Evolutionary conservation across 2,113 vertebrate genomes (phyloP).

Genomic region (Malurus melanocephalus): DNA sequence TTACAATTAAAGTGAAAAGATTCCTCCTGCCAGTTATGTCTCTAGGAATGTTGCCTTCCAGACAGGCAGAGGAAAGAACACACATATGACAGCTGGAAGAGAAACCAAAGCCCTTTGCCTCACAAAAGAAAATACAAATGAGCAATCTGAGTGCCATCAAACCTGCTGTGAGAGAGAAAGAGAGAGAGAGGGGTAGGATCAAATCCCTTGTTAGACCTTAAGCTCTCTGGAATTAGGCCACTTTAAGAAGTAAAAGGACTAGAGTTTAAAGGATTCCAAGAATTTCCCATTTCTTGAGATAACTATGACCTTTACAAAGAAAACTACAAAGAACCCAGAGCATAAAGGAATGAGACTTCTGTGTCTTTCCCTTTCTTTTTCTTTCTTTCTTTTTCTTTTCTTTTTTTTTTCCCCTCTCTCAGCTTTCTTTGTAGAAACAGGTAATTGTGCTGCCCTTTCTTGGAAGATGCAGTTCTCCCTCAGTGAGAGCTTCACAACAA

Average conservation of each 20-base stretch:
- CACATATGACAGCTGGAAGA: slow-evolving; percentile 20
- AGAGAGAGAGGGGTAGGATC: slow-evolving; percentile 10
- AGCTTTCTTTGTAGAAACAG: slow-evolving; percentile 20
- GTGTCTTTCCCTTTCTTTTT: background rate
- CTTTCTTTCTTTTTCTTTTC: background rate
- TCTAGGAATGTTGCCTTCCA: slow-evolving; percentile 17
- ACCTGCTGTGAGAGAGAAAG: slow-evolving; percentile 29
- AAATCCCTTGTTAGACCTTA: slow-evolving; percentile 50
- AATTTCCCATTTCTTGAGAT: slow-evolving; percentile 49
- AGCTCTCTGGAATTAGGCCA: slow-evolving; percentile 45
- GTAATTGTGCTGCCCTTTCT: slow-evolving; percentile 36
- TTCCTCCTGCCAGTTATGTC: background rate
- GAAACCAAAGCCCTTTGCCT: slow-evolving; percentile 26
- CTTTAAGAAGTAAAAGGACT: slow-evolving; percentile 39
- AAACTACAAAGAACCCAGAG: slow-evolving; percentile 31
- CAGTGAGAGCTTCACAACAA: background rate
- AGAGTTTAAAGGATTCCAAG: slow-evolving; percentile 50
- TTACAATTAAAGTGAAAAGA: background rate
- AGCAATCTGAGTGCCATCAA: slow-evolving; percentile 48
- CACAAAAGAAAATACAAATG: slow-evolving; percentile 54
- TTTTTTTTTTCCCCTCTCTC: background rate
- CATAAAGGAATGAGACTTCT: slow-evolving; percentile 29
- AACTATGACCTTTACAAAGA: slow-evolving; percentile 50
- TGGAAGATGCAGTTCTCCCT: background rate
- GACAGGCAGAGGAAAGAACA: background rate